Evolutionary conservation across 1,140 invertebrate species (phyloP).

Genomic region (Arctopsyche grandis): DNA sequence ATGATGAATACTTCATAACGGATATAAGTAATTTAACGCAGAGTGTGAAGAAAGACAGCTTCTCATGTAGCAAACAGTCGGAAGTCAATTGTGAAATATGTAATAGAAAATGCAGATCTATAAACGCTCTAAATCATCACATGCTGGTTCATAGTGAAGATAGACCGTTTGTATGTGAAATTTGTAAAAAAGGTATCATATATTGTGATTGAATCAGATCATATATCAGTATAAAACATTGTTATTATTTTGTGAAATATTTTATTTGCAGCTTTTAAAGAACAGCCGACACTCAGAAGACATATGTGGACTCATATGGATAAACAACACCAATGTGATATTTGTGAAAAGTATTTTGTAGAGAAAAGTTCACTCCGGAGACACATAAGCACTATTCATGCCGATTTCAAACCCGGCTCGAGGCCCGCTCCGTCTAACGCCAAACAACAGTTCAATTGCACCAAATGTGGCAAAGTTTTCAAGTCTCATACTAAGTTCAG

Average conservation of each 20-base stretch:
- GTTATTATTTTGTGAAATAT: background rate
- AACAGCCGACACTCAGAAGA: slow-evolving; percentile 49
- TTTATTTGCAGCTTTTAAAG: slow-evolving; percentile 51
- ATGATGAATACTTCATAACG: slow-evolving; percentile 33
- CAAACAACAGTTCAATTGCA: slow-evolving; percentile 54
- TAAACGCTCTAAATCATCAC: slow-evolving; percentile 52
- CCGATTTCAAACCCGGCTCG: slow-evolving; percentile 48
- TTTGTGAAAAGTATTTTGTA: slow-evolving; percentile 52
- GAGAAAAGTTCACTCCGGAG: slow-evolving; percentile 50
- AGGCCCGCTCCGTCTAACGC: background rate
- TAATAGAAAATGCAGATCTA: slow-evolving; percentile 44
- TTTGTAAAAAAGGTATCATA: slow-evolving; percentile 50
- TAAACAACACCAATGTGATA: slow-evolving; percentile 53
- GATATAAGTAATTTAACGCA: slow-evolving; percentile 33
- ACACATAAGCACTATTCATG: slow-evolving; percentile 52
- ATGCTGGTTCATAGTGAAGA: slow-evolving; percentile 54
- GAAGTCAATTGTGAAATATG: slow-evolving; percentile 47
- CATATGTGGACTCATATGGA: slow-evolving; percentile 54
- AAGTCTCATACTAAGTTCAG: slow-evolving; percentile 61
- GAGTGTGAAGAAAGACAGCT: slow-evolving; percentile 25
- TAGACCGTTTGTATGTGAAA: slow-evolving; percentile 50
- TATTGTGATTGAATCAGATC: background rate
- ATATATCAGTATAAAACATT: background rate
- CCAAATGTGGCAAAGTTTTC: slow-evolving; percentile 60
- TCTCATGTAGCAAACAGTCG: background rate